These are phyloP conservation scores for Theonella swinhoei DNA, from an alignment of 37 sponge, comb jelly and placozoan species.

Conservation along the genomic window DNA sequence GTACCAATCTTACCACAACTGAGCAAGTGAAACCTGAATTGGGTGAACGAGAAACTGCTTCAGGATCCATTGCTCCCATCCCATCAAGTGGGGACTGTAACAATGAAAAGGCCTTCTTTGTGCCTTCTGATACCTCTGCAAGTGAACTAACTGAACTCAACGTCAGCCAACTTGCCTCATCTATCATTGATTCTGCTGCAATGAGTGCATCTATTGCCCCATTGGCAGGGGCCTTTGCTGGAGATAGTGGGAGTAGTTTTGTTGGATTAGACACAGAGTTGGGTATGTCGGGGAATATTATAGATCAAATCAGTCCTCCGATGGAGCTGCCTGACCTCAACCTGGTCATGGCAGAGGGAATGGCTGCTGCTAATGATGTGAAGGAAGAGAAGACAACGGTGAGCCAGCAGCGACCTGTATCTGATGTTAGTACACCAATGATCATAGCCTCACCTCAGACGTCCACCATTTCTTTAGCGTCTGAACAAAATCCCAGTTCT, in stretches of 20 bases:
- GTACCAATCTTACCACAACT: no score
- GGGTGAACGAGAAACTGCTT: no score
- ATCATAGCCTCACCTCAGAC: neutral
- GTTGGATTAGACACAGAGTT: no score
- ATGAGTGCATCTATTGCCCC: no score
- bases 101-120: no score
- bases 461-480: neutral
- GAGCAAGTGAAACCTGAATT: no score
- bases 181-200: neutral
- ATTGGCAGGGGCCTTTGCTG: neutral
- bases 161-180: constrained; percentile 2
- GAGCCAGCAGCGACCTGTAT: neutral
- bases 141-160: no score
- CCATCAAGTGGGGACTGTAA: no score
- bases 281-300: neutral
- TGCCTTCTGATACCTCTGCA: no score
- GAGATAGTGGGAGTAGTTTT: neutral
- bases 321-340: neutral
- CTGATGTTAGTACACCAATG: no score
- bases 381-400: neutral
- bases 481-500: neutral
- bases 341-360: neutral
- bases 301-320: neutral
- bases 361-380: neutral
- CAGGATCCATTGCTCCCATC: no score